Evolutionary conservation across 2,888 invertebrate species (phyloP).

Genomic region (Euzetes globulus): DNA sequence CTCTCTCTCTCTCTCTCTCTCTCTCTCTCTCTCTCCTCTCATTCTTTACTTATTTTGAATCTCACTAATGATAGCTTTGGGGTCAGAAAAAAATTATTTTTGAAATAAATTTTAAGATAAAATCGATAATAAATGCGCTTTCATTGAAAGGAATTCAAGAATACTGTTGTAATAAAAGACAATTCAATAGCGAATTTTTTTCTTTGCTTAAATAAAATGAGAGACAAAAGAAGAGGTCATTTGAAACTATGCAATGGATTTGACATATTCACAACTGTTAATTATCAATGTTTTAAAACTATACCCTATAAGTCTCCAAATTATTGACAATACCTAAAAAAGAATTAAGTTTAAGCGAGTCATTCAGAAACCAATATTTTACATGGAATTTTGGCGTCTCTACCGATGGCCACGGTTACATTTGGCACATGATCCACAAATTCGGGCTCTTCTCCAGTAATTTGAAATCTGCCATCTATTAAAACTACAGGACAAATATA

Average conservation of each 20-base stretch:
- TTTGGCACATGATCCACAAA: slow-evolving; percentile 83
- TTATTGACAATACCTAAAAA: slow-evolving; percentile 65
- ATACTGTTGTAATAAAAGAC: no score
- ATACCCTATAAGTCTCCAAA: slow-evolving; percentile 75
- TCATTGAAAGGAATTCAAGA: no score
- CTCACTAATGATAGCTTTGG: slow-evolving; percentile 7
- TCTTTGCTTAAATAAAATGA: background rate
- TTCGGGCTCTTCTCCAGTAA: slow-evolving; percentile 55
- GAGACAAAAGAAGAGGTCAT: background rate
- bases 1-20: slow-evolving; percentile 10
- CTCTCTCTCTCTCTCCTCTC: background rate
- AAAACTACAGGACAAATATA: background rate
- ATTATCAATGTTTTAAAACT: slow-evolving; percentile 43
- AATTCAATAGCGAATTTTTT: background rate
- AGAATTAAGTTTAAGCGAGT: background rate
- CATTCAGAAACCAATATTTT: background rate
- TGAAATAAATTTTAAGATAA: background rate
- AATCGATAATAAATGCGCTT: background rate
- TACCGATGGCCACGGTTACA: slow-evolving; percentile 77
- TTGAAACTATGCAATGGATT: no score
- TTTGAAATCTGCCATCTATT: background rate
- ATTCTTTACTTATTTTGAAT: background rate
- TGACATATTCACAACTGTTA: background rate
- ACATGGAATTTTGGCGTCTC: slow-evolving; percentile 77
- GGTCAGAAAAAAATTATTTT: slow-evolving; percentile 1